A percentile compares a stretch with the other conserved stretches of the same genome.
Conservation (phyloP, 2,113 vertebrate species). For the Hipposideros armiger region DNA sequence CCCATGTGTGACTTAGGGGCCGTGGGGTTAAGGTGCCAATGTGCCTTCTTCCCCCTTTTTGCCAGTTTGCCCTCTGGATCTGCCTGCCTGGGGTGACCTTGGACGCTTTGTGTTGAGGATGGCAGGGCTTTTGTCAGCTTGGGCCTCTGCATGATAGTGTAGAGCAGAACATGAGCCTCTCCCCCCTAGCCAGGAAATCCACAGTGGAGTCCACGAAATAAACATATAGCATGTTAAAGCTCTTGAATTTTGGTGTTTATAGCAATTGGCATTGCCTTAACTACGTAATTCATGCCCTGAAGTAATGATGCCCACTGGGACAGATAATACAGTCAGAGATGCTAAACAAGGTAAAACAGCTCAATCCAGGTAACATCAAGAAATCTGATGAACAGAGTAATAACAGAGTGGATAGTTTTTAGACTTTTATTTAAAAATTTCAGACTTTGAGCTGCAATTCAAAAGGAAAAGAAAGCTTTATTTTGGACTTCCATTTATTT, state of each 20-base stretch:
- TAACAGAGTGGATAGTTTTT: neutral
- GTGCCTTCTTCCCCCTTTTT: neutral
- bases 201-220: neutral
- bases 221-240: neutral
- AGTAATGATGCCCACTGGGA: neutral
- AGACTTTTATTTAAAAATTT: neutral
- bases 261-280: neutral
- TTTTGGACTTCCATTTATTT: slow-evolving; percentile 43
- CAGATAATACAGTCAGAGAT: neutral
- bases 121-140: neutral
- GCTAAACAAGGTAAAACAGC: neutral
- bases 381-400: neutral
- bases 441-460: neutral
- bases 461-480: neutral
- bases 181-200: neutral
- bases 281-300: neutral
- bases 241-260: neutral
- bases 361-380: neutral
- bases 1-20: neutral
- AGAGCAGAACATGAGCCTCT: neutral
- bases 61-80: neutral
- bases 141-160: neutral
- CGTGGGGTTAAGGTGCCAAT: neutral
- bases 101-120: neutral
- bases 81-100: neutral